Percentiles rank a stretch among this genome's conserved stretches.
These are phyloP conservation scores for Phengaris alcon DNA, from an alignment of 2,888 invertebrate genomes.

Conservation along the genomic window DNA sequence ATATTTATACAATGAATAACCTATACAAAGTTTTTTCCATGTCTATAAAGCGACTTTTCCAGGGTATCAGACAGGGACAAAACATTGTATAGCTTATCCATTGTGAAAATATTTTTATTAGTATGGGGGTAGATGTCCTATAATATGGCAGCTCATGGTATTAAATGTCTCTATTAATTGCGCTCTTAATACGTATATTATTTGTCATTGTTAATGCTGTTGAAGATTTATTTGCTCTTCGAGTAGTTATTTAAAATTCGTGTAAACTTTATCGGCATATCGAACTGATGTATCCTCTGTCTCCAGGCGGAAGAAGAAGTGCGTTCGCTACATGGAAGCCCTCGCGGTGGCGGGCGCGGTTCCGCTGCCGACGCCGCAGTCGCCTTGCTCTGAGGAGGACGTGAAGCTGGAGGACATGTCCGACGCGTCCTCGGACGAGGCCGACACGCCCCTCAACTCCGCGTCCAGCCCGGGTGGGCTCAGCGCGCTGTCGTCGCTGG, in stretches of 20 bases:
- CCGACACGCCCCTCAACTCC: constrained; percentile 73
- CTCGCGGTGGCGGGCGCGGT: constrained; percentile 84
- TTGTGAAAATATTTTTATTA: too few relatives aligned
- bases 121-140: background rate
- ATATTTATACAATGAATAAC: too few relatives aligned
- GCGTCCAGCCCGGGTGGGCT: constrained; percentile 75
- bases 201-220: background rate
- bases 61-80: too few relatives aligned
- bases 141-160: background rate
- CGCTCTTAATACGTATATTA: background rate
- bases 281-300: constrained; percentile 29
- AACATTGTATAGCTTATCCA: too few relatives aligned
- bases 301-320: constrained; percentile 97
- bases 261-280: background rate
- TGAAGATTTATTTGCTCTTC: background rate
- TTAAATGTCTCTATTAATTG: background rate
- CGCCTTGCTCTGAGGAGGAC: constrained; percentile 89
- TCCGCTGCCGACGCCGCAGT: constrained; percentile 86
- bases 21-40: too few relatives aligned
- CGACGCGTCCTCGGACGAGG: constrained; percentile 81
- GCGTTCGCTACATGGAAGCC: constrained; percentile 96
- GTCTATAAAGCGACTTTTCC: too few relatives aligned
- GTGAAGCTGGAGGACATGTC: constrained; percentile 83
- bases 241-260: background rate
- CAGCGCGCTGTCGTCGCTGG: constrained; percentile 78